A percentile compares a stretch with the other conserved stretches of the same genome.
Conservation (phyloP, 2,888 invertebrate genomes). For the Agriotes lineatus region DNA sequence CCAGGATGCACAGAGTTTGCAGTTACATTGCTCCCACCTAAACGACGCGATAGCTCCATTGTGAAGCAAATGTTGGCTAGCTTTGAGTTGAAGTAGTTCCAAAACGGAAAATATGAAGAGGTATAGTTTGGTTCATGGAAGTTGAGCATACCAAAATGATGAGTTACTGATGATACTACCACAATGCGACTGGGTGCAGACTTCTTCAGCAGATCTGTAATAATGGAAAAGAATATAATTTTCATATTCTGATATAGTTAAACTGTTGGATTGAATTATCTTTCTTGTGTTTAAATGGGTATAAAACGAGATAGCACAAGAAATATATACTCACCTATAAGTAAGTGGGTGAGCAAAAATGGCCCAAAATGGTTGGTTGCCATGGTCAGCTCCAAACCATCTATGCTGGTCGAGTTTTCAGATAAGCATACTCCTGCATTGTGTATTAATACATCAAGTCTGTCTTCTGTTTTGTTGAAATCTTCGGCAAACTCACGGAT, state of each 20-base stretch:
- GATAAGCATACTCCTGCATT: slow-evolving; percentile 89
- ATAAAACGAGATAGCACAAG: too few species aligned
- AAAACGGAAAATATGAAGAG: slow-evolving; percentile 71
- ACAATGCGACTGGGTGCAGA: slow-evolving; percentile 57
- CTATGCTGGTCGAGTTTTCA: slow-evolving; percentile 76
- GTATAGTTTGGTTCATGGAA: slow-evolving; percentile 83
- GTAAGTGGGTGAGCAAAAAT: slow-evolving; percentile 90
- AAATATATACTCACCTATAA: slow-evolving; percentile 70
- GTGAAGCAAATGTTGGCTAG: slow-evolving; percentile 65
- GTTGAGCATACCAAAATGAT: slow-evolving; percentile 79
- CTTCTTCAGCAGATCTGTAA: slow-evolving; percentile 60
- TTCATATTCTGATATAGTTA: too few species aligned
- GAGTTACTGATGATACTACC: slow-evolving; percentile 67
- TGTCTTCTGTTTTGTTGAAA: slow-evolving; percentile 78
- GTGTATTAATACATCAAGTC: slow-evolving; percentile 86
- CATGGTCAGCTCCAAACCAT: slow-evolving; percentile 90
- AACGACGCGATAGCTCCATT: slow-evolving; percentile 59
- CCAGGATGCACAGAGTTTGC: slow-evolving; percentile 64
- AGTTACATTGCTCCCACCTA: slow-evolving; percentile 58
- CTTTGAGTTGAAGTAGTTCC: slow-evolving; percentile 88
- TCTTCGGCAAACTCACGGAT: slow-evolving; percentile 87
- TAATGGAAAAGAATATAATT: too few species aligned
- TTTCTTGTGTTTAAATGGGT: too few species aligned
- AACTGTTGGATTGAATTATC: too few species aligned
- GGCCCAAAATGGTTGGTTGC: slow-evolving; percentile 95